Conservation (phyloP, 2,888 invertebrate species). For the Leptinotarsa rubiginosa region DNA sequence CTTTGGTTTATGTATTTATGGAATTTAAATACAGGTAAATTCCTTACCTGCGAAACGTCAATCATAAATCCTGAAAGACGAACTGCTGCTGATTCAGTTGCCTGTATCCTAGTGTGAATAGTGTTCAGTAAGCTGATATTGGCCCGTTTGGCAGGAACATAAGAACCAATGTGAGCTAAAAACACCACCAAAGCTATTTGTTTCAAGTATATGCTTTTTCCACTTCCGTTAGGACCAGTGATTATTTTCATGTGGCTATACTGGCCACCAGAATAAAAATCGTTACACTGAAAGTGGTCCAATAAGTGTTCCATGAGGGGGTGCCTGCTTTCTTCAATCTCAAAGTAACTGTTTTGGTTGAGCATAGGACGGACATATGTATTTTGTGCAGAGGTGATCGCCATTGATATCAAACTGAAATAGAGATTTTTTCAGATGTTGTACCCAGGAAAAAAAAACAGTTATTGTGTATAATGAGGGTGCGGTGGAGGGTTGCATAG, state of each 20-base stretch:
- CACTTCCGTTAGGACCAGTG: conserved; percentile 92
- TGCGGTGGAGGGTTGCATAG: too few relatives aligned
- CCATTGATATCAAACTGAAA: conserved; percentile 64
- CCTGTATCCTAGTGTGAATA: conserved; percentile 81
- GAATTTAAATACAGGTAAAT: conserved; percentile 15
- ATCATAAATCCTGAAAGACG: conserved; percentile 88
- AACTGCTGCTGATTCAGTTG: conserved; percentile 80
- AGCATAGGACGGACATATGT: conserved; percentile 62
- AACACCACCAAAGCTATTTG: conserved; percentile 84
- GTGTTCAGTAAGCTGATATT: conserved; percentile 78
- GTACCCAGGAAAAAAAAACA: too few relatives aligned
- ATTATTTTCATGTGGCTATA: conserved; percentile 78
- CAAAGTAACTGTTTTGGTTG: conserved; percentile 58
- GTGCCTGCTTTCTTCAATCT: conserved; percentile 72
- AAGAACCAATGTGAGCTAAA: conserved; percentile 90
- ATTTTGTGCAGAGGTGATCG: conserved; percentile 60
- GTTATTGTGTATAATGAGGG: too few relatives aligned
- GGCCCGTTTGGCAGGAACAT: conserved; percentile 84
- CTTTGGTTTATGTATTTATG: not conserved
- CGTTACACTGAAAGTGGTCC: conserved; percentile 80
- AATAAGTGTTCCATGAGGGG: conserved; percentile 78
- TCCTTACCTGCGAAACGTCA: conserved; percentile 81
- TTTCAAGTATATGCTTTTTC: conserved; percentile 92
- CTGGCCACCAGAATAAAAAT: conserved; percentile 71
- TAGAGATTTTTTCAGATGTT: not conserved